These are phyloP conservation scores for Aeoliscus strigatus DNA, from an alignment of 2,797 vertebrate genomes.

Conservation along the genomic window DNA sequence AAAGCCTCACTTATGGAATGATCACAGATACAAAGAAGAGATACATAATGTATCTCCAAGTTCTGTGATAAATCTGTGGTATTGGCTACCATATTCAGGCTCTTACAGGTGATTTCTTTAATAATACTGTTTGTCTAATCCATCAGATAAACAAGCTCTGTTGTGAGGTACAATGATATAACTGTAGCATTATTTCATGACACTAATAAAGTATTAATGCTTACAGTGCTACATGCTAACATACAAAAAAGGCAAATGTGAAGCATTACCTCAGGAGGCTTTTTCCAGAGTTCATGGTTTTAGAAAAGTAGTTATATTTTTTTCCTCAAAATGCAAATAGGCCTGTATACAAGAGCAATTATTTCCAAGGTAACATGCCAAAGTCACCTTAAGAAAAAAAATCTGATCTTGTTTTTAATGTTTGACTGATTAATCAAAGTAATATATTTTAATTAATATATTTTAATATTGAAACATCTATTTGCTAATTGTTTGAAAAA, in stretches of 20 bases:
- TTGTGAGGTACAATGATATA: too few species aligned
- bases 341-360: constrained; percentile 49
- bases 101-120: neutral
- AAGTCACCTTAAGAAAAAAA: constrained; percentile 72
- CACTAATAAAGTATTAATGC: constrained; percentile 1
- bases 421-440: constrained; percentile 85
- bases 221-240: constrained; percentile 6
- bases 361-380: constrained; percentile 71
- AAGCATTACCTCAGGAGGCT: constrained; percentile 25
- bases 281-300: constrained; percentile 23
- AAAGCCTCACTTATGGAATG: too few species aligned
- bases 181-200: neutral
- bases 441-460: constrained; percentile 99
- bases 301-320: constrained; percentile 43
- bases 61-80: too few species aligned
- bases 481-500: constrained; percentile 77
- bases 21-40: too few species aligned
- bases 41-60: too few species aligned
- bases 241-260: constrained; percentile 18
- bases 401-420: constrained; percentile 75
- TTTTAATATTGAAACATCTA: constrained; percentile 86
- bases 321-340: constrained; percentile 43
- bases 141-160: too few species aligned
- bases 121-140: constrained; percentile 1
- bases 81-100: too few species aligned